Base-by-base conservation (phyloP, 2,113 vertebrate species). In the Gnathonemus longibarbis region DNA sequence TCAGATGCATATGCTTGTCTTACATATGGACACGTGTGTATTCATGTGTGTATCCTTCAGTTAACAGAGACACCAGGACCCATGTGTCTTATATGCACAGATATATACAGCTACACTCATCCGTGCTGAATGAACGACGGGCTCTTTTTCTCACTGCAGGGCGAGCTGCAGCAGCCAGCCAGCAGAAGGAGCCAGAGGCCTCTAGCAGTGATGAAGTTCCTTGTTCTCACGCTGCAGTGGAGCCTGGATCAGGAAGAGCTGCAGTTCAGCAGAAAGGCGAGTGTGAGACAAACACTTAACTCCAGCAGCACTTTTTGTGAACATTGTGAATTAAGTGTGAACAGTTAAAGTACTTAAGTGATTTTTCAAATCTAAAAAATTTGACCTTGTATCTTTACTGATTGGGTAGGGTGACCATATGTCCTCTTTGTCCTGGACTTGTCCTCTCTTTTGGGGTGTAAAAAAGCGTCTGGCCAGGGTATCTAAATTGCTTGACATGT, bases 11-110 rank as follows among this genome's bases (percentile, higher is more conserved):
- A 87, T 93, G 31, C 85, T 42, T 89, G 39, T 88, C 19, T 70
- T n/a, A 5, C 2, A 19, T 19, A 58, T 31, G 53, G 31, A 83
- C 27, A 85, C 27, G 17, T 17, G 62, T 87, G 48, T 77, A 42
- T 15, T 31, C 48, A 58, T 87, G 58, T 52, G 21, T 87, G 56
- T 42, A n/a, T 89, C 19, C 2, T 89, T 50, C 80, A 92, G 90
- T 87, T 70, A 91, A 92, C 50, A 91, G 90, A 5, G 45, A 90
- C 5, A 56, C 48, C 56, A 62, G 49, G 24, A 31, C 70, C 24
- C 84, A 45, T 19, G 35, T 35, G 27, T 77, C 70, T 87, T 52
- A 84, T 66, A 90, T 21, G 50, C 70, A 66, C 13, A 48, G 46
- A 77, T 17, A 56, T 27, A 70, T 80, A 31, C 70, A n/a, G 9